Conservation (phyloP, 2,113 vertebrate species). For the Gila orcuttii region DNA sequence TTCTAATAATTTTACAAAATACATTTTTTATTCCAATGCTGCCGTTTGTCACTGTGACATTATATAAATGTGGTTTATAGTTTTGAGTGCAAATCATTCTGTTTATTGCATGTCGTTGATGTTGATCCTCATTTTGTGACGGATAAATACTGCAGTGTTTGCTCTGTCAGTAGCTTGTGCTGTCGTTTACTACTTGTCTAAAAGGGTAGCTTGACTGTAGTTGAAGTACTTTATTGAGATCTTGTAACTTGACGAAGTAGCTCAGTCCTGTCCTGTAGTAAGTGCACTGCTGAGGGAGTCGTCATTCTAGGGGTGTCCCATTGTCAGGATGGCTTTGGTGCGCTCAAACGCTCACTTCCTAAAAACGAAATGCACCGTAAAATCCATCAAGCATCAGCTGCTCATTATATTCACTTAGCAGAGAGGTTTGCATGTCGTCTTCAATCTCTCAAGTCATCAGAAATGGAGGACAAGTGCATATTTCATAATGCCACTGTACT, state of each 20-base stretch:
- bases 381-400: conserved; percentile 1
- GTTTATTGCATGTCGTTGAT: not conserved
- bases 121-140: not conserved
- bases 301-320: not conserved
- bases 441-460: not conserved
- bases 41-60: not conserved
- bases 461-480: not conserved
- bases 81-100: not conserved
- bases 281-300: not conserved
- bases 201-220: not conserved
- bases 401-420: conserved; percentile 5
- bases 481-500: not conserved
- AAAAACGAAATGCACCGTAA: not conserved
- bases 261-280: not conserved
- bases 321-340: not conserved
- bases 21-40: not conserved
- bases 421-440: not conserved
- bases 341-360: not conserved
- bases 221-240: not conserved
- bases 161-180: not conserved
- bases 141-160: not conserved
- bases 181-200: not conserved
- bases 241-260: not conserved
- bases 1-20: not conserved
- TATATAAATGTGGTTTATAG: not conserved